Percentiles rank a stretch among this genome's conserved stretches.
phyloP scores from a whole-genome alignment of 2,797 vertebrate genomes.

The Crotalus adamanteus region DNA sequence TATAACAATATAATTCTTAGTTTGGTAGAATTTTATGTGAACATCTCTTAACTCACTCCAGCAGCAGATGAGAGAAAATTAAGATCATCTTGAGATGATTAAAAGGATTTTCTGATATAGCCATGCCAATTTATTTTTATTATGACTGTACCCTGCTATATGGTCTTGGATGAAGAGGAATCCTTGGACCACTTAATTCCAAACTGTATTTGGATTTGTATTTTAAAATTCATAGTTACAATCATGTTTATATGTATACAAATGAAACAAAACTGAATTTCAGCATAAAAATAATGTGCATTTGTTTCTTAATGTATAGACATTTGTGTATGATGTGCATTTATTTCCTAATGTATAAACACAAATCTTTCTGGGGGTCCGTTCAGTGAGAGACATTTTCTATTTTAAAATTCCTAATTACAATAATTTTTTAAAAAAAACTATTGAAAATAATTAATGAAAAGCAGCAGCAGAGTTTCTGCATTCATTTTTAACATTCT shows the following conservation, averaged over 20 bases:
- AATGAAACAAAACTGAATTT: neutral
- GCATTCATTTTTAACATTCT: conserved; percentile 23
- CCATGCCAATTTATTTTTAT: neutral
- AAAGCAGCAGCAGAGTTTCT: conserved; percentile 34
- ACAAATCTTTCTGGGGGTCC: neutral
- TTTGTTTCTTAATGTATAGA: conserved; percentile 21
- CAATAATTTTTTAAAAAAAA: conserved; percentile 28
- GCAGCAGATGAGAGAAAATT: neutral
- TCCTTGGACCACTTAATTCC: neutral
- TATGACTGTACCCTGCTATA: neutral
- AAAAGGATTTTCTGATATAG: neutral
- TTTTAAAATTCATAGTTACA: neutral
- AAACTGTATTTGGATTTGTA: neutral
- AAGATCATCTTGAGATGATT: neutral
- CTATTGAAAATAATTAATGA: conserved; percentile 58
- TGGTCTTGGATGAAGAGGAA: neutral
- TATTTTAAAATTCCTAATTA: conserved; percentile 11
- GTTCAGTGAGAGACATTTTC: neutral
- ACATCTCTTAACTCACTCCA: neutral
- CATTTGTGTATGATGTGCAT: neutral
- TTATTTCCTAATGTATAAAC: conserved; percentile 19
- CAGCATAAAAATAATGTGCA: neutral
- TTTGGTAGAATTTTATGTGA: neutral
- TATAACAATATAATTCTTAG: neutral
- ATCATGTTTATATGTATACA: neutral